Conservation (phyloP, 2,888 invertebrate species). For the Onchidella celtica region DNA sequence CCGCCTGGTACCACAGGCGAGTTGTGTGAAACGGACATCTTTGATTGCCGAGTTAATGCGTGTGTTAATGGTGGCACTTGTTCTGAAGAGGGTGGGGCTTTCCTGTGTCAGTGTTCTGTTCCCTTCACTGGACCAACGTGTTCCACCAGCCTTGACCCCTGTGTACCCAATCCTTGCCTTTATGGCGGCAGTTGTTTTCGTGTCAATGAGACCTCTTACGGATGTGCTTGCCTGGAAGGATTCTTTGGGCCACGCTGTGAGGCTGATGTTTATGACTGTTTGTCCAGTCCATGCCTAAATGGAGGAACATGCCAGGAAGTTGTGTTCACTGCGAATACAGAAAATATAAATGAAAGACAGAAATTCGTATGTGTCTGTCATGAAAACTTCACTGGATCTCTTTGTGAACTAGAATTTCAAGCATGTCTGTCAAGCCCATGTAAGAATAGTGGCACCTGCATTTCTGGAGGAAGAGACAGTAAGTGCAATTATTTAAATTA, state of each 20-base stretch:
- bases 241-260: conserved; percentile 70
- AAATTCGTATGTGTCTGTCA: conserved; percentile 83
- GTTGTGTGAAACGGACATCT: conserved; percentile 41
- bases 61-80: conserved; percentile 63
- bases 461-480: conserved; percentile 4
- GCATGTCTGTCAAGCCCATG: conserved; percentile 60
- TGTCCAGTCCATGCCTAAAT: conserved; percentile 91
- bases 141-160: conserved; percentile 92
- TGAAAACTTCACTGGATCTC: conserved; percentile 82
- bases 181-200: conserved; percentile 67
- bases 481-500: neutral
- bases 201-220: neutral
- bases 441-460: conserved; percentile 56
- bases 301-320: conserved; percentile 87
- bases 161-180: conserved; percentile 71
- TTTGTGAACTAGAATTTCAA: conserved; percentile 67
- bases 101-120: conserved; percentile 89
- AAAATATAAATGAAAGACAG: neutral
- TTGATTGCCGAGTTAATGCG: conserved; percentile 51
- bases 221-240: conserved; percentile 52
- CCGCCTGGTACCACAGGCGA: conserved; percentile 62
- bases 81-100: conserved; percentile 77
- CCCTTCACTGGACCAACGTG: conserved; percentile 88
- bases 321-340: neutral
- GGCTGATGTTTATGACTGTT: conserved; percentile 67